A percentile compares a stretch with the other conserved stretches of the same genome.
These are phyloP conservation scores for Mormyrus lacerda DNA, from an alignment of 2,113 vertebrate genomes.

Conservation along the genomic window DNA sequence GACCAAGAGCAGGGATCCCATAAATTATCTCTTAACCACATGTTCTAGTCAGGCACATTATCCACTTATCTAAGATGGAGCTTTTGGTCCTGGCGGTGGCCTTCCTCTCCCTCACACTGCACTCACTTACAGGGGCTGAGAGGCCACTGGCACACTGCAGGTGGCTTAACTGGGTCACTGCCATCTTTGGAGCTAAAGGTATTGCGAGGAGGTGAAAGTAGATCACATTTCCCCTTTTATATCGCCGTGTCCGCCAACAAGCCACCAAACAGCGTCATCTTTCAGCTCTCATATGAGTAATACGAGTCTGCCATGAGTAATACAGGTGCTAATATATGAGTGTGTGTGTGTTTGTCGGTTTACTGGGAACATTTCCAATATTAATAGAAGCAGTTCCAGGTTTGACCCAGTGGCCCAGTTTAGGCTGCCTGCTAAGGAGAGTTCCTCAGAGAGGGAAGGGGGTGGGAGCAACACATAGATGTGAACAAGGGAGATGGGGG, in stretches of 20 bases:
- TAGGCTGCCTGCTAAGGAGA: constrained; percentile 1
- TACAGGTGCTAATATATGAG: background rate
- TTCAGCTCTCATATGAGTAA: background rate
- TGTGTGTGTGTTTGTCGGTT: background rate
- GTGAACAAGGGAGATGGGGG: background rate
- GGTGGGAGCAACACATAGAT: background rate
- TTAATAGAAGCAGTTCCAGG: background rate
- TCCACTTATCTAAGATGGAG: constrained; percentile 27
- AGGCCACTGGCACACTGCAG: background rate
- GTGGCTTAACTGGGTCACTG: constrained; percentile 34
- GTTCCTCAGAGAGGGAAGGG: background rate
- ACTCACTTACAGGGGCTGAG: background rate
- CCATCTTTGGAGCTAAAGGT: constrained; percentile 22
- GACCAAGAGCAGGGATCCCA: background rate
- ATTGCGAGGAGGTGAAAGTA: background rate
- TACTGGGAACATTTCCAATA: background rate
- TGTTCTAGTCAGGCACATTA: background rate
- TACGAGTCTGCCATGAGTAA: background rate
- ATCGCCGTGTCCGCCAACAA: background rate
- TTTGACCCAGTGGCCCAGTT: constrained; percentile 9
- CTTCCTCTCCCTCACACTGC: background rate
- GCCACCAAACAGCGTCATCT: background rate
- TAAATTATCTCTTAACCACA: background rate
- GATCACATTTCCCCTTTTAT: background rate
- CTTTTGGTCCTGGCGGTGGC: constrained; percentile 1